Percentiles rank a stretch among this genome's conserved stretches.
Evolutionary conservation across 1,140 invertebrate species (phyloP).

Genomic region (Heliconius hermathena): DNA sequence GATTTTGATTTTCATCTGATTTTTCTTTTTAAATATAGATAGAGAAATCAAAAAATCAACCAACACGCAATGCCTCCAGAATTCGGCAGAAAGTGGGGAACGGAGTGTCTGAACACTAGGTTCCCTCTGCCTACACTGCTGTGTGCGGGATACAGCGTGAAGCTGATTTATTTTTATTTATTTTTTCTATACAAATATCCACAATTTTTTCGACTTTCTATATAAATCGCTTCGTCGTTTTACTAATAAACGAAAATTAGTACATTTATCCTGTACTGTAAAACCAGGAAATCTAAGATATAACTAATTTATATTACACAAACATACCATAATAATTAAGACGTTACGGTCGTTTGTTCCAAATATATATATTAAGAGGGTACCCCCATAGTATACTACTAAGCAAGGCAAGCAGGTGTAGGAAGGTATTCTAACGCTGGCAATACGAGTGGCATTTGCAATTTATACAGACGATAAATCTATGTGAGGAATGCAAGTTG

Average conservation of each 20-base stretch:
- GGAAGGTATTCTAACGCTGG: constrained; percentile 31
- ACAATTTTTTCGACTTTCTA: neutral
- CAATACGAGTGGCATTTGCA: constrained; percentile 40
- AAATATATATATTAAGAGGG: neutral
- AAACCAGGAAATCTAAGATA: neutral
- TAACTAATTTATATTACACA: neutral
- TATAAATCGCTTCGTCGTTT: too few species aligned
- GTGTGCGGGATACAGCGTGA: too few species aligned
- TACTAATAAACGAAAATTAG: too few species aligned
- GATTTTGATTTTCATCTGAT: neutral
- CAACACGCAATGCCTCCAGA: too few species aligned
- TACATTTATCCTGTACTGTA: too few species aligned
- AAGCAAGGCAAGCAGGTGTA: constrained; percentile 27
- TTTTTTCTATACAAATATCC: neutral
- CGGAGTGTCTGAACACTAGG: too few species aligned
- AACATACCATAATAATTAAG: constrained; percentile 32
- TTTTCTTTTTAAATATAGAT: neutral
- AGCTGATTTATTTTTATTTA: too few species aligned
- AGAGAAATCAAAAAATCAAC: too few species aligned
- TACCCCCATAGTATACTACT: constrained; percentile 14
- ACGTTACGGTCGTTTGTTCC: constrained; percentile 26
- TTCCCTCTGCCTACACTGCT: too few species aligned
- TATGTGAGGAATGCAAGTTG: neutral
- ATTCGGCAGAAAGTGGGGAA: too few species aligned
- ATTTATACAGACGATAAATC: constrained; percentile 44